Evolutionary conservation across 2,888 invertebrate species (phyloP), one percentile per base, ranked within the genome.

Genomic region (Scaptomyza reducta): DNA sequence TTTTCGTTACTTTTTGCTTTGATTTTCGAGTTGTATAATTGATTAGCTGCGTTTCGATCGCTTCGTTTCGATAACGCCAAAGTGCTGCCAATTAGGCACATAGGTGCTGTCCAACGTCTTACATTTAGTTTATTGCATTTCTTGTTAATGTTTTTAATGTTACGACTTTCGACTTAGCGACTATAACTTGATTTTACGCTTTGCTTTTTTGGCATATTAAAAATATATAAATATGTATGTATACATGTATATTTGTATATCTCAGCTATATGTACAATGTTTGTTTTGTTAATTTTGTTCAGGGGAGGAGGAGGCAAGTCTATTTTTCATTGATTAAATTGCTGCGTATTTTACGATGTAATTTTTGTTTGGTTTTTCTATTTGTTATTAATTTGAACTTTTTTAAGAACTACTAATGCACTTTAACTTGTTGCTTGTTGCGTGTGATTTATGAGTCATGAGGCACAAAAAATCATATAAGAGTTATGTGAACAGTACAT

Each of bases 371-470:
- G 10, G 13, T 35, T 33, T 10, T 55, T 22, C 31, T 50, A n/a
- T 46, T 70, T 61, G 44, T 65, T 79, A 70, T 75, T 25, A 69
- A 54, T 60, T 79, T 64, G 60, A 74, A 80, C 81, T 83, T 51
- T 59, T 71, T 87, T 87, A 70, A 85, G 42, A 85, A 35, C 86
- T 82, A 85, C 73, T 82, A 82, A 87, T 82, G 88, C 81, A 82
- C 81, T 87, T 76, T 77, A 84, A 70, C 73, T 85, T 79, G 76
- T 82, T 87, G 81, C 63, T 16, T 46, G 78, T 79, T 87, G 87
- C 65, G 85, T 72, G 58, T 79, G 69, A 62, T 58, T 63, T 61
- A 22, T 63, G 56, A 50, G 49, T 50, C 54, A 71, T 42, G 70
- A 77, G 79, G 85, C 79, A 80, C 85, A 41, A 33, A 25, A 51